These are phyloP conservation scores for Ceratina calcarata DNA, from an alignment of 1,140 invertebrate genomes.

Conservation along the genomic window DNA sequence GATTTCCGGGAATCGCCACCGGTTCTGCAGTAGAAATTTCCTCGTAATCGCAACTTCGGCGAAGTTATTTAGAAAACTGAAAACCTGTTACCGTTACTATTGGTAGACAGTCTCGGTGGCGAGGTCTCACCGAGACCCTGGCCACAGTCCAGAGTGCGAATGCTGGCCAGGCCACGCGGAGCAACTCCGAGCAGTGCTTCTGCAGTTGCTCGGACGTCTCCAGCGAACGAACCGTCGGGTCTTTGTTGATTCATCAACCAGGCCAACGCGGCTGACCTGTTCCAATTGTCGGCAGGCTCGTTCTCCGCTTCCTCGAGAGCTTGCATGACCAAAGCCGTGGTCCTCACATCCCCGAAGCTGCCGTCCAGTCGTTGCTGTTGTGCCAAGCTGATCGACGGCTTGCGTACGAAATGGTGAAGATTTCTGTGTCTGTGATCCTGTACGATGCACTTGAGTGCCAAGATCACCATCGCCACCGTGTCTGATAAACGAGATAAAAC, in stretches of 20 bases:
- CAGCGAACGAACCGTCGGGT: conserved; percentile 88
- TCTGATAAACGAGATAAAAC: conserved; percentile 79
- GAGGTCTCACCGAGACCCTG: conserved; percentile 77
- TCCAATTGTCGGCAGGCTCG: conserved; percentile 85
- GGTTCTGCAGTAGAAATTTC: conserved; percentile 16
- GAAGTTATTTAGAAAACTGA: background rate
- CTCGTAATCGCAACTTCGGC: no score
- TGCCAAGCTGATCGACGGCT: conserved; percentile 87
- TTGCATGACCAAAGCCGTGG: conserved; percentile 90
- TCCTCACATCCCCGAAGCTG: conserved; percentile 90
- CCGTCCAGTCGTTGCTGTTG: conserved; percentile 88
- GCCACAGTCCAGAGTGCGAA: conserved; percentile 86
- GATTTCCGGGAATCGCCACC: conserved; percentile 61
- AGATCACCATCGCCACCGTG: conserved; percentile 90
- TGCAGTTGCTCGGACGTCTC: conserved; percentile 86
- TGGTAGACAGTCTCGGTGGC: conserved; percentile 67
- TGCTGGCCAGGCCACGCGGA: conserved; percentile 84
- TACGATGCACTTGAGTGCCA: conserved; percentile 91
- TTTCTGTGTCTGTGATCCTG: conserved; percentile 90
- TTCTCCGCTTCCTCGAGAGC: conserved; percentile 87
- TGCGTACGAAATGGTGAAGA: conserved; percentile 87
- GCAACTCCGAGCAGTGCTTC: conserved; percentile 88
- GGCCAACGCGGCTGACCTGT: conserved; percentile 86
- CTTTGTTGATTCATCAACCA: conserved; percentile 88
- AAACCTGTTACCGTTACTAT: conserved; percentile 24